phyloP scores from a whole-genome alignment of 2,888 invertebrate genomes.

The Salticus scenicus region DNA sequence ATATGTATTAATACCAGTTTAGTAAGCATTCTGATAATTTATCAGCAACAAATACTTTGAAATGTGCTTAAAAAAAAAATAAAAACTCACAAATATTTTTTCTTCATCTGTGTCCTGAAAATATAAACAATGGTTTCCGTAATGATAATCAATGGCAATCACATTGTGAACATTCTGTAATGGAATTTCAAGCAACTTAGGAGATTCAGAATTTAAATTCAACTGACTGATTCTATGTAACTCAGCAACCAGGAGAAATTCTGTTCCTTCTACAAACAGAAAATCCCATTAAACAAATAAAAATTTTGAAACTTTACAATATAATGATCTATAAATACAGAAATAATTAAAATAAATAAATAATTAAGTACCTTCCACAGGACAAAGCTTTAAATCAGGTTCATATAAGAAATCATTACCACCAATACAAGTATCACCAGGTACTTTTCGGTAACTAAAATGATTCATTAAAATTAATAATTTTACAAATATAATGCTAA shows the following conservation, averaged over 20 bases:
- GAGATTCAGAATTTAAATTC: constrained; percentile 78
- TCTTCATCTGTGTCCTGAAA: constrained; percentile 91
- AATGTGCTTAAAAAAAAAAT: neutral
- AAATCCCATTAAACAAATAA: neutral
- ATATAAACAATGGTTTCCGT: constrained; percentile 88
- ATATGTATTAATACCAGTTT: no score
- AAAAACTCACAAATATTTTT: constrained; percentile 80
- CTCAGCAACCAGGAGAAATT: constrained; percentile 88
- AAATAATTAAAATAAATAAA: no score
- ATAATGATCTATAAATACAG: no score
- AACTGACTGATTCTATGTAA: constrained; percentile 85
- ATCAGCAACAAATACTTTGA: no score
- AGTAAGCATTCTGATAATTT: no score
- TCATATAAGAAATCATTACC: constrained; percentile 82
- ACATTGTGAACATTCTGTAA: constrained; percentile 85
- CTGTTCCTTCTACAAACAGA: constrained; percentile 78
- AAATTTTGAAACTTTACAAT: no score
- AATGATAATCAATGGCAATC: constrained; percentile 90
- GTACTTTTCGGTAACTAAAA: constrained; percentile 84
- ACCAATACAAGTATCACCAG: constrained; percentile 86
- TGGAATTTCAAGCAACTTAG: constrained; percentile 78
- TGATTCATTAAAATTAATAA: neutral
- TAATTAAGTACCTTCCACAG: constrained; percentile 74
- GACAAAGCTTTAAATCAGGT: constrained; percentile 81
- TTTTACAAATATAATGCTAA: constrained; percentile 2